A percentile compares a stretch with the other conserved stretches of the same genome.
phyloP scores from a whole-genome alignment of 2,113 vertebrate genomes.

The Capreolus pygargus region DNA sequence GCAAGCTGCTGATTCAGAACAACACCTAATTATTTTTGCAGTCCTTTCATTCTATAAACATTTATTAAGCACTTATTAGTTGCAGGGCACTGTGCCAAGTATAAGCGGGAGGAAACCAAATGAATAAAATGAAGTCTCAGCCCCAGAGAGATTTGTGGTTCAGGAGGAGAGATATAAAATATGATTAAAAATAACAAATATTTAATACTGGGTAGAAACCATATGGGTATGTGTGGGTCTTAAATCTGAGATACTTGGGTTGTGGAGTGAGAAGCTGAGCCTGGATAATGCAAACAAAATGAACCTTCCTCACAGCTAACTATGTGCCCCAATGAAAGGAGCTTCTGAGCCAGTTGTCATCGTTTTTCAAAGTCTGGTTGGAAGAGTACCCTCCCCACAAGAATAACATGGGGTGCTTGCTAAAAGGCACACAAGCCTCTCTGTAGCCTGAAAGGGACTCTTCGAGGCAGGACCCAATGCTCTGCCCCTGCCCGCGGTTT shows the following conservation, averaged over 20 bases:
- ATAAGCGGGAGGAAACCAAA: background rate
- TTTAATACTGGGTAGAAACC: background rate
- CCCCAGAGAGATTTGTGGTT: background rate
- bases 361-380: background rate
- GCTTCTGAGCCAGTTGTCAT: background rate
- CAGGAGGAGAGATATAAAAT: conserved; percentile 14
- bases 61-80: conserved; percentile 62
- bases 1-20: conserved; percentile 46
- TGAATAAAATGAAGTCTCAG: conserved; percentile 10
- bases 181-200: conserved; percentile 37
- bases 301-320: background rate
- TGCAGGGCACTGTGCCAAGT: conserved; percentile 5
- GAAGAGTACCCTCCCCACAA: background rate
- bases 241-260: background rate
- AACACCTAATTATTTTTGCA: conserved; percentile 40
- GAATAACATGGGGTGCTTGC: background rate
- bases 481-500: background rate
- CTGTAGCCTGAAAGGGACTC: background rate
- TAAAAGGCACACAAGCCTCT: background rate
- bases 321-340: background rate
- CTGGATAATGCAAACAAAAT: background rate
- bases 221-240: background rate
- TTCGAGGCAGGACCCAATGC: background rate
- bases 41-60: conserved; percentile 48
- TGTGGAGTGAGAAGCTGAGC: background rate